Conservation (phyloP, 2,797 vertebrate genomes). For the Argya squamiceps region DNA sequence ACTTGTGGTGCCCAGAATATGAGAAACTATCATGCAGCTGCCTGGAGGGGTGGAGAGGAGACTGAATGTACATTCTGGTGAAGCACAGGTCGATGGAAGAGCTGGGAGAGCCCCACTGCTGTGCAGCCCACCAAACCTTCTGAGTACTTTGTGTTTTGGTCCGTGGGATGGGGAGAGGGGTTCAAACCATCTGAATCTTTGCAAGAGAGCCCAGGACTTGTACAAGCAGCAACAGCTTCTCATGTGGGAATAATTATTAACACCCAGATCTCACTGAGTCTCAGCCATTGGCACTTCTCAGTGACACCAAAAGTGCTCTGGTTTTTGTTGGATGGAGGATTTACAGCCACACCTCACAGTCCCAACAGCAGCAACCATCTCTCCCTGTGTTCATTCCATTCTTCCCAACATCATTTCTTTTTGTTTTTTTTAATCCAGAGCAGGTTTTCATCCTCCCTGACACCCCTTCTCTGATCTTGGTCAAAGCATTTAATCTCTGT, state of each 20-base stretch:
- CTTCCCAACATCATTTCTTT: not conserved
- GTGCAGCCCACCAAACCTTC: not conserved
- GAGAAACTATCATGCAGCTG: not conserved
- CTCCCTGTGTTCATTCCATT: not conserved
- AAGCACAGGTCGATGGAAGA: not conserved
- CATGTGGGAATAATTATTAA: not conserved
- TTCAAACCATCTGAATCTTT: not conserved
- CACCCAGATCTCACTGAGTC: not conserved
- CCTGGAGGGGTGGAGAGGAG: not conserved
- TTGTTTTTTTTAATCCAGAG: not conserved
- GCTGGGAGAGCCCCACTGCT: rapidly evolving
- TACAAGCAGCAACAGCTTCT: not conserved
- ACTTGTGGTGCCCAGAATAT: not conserved
- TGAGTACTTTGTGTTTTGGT: not conserved
- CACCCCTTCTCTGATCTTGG: not conserved
- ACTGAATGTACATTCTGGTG: not conserved
- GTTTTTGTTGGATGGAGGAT: not conserved
- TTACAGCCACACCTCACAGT: not conserved
- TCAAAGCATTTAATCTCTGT: not conserved
- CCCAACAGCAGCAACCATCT: not conserved
- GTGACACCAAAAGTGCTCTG: not conserved
- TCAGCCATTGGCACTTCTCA: not conserved
- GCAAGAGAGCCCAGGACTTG: not conserved
- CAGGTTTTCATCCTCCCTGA: not conserved
- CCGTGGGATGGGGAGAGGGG: not conserved